Conservation (phyloP, 2,797 vertebrate genomes). For the Syngnathus acus region DNA sequence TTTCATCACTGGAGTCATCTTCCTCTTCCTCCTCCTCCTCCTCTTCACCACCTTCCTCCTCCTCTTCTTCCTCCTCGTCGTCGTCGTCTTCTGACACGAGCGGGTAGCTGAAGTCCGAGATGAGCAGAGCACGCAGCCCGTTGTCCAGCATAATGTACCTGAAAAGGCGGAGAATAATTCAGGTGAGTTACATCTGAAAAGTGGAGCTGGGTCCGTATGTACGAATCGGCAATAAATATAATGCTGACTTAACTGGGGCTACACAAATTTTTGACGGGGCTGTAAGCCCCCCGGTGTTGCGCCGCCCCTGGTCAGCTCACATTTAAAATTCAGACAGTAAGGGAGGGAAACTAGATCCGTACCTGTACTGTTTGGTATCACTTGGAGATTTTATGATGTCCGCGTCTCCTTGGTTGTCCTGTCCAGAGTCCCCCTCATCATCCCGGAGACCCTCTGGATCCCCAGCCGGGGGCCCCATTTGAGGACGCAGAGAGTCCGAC, state of each 20-base stretch:
- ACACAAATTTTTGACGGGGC: too few species aligned
- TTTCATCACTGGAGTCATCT: slow-evolving; percentile 70
- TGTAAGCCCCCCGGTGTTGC: too few species aligned
- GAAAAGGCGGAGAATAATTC: slow-evolving; percentile 16
- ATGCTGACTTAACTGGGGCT: too few species aligned
- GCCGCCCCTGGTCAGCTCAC: too few species aligned
- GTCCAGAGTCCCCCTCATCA: slow-evolving; percentile 14
- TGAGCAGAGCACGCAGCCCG: slow-evolving; percentile 83
- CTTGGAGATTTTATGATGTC: slow-evolving; percentile 89
- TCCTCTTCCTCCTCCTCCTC: slow-evolving; percentile 73
- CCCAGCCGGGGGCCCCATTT: slow-evolving; percentile 23
- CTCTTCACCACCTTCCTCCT: slow-evolving; percentile 68
- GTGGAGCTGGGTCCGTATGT: too few species aligned
- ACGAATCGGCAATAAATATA: too few species aligned
- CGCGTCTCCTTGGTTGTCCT: slow-evolving; percentile 71
- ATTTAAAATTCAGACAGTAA: not conserved
- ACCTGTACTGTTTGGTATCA: slow-evolving; percentile 96
- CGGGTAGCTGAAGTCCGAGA: slow-evolving; percentile 82
- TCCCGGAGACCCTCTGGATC: slow-evolving; percentile 21
- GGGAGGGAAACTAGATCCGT: not conserved
- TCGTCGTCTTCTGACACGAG: slow-evolving; percentile 56
- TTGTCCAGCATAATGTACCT: slow-evolving; percentile 86
- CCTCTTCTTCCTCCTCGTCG: slow-evolving; percentile 54
- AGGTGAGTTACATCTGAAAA: not conserved
- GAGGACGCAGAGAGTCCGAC: slow-evolving; percentile 30